Conservation (phyloP, 2,797 vertebrate genomes). For the Tokudaia tokunoshimensis region DNA sequence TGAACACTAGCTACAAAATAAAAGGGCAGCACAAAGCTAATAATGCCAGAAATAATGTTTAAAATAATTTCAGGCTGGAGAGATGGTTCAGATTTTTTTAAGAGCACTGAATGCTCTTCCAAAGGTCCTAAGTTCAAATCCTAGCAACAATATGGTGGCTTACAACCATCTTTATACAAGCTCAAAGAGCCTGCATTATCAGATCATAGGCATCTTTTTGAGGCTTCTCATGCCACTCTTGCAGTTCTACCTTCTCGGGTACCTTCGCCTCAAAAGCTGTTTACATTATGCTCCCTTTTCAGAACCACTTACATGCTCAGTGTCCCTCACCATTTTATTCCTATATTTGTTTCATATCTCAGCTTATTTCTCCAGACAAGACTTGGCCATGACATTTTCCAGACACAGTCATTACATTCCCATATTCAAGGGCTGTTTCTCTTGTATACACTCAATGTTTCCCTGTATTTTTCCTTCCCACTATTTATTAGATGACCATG, state of each 20-base stretch:
- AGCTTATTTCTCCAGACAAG: constrained; percentile 33
- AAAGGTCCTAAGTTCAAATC: no score
- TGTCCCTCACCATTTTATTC: background rate
- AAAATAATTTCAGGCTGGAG: no score
- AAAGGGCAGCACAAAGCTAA: no score
- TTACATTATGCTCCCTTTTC: background rate
- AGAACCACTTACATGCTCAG: constrained; percentile 30
- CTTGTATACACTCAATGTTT: constrained; percentile 1
- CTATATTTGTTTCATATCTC: constrained; percentile 51
- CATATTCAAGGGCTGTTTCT: constrained; percentile 9
- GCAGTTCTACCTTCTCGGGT: background rate
- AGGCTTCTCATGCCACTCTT: constrained; percentile 5
- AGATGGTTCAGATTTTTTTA: no score
- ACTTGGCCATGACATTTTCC: background rate
- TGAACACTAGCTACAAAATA: no score
- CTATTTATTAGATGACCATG: no score
- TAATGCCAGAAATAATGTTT: no score
- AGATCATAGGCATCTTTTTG: background rate
- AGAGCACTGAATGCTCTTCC: no score
- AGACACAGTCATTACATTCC: background rate
- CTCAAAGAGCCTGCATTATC: no score
- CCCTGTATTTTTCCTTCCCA: background rate
- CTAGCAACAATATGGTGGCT: no score
- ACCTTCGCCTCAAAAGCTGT: constrained; percentile 16
- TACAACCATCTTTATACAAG: no score